Base-by-base conservation (phyloP, 2,113 vertebrate genomes). In the Xyrauchen texanus region DNA sequence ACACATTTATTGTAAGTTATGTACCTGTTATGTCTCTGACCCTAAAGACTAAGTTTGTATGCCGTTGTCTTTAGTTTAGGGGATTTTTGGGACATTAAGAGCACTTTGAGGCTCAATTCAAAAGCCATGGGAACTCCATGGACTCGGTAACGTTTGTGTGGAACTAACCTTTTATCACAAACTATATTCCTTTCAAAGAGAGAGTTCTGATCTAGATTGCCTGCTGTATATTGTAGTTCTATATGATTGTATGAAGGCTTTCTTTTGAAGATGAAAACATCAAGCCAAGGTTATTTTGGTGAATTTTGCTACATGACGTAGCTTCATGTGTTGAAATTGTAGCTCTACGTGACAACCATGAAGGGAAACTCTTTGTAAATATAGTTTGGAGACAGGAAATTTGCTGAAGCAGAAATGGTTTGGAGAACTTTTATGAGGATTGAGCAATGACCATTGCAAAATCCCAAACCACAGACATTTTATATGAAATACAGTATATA, bases 1-100 rank as follows among this genome's bases (percentile, higher is more conserved):
- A 63, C 51, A 61, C n/a, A 10, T 3, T 69, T 57, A 74, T 68
- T 72, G 76, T 80, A 68, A 63, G 3, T 61, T 42, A 58, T 77
- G 85, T 68, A 81, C 68, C 74, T 84, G 77, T 84, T 68, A 64
- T n/a, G 34, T 71, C 65, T 64, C 55, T 21, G 42, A 51, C 15
- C 9, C 55, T 6, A 21, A 75, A 12, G 52, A 47, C 71, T 15
- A 21, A 4, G 6, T 66, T 21, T 74, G 55, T 65, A 47, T 53
- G 52, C 10, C 21, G 52, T 45, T 15, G 63, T 53, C 4, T 47
- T 42, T 16, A 6, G 4, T 52, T 69, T 77, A 34, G 11, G 62
- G 45, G 47, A 67, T 61, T 69, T 64, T 70, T 34, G 21, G 60
- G 53, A 44, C 68, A 77, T 71, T 13, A 45, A 73, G 57, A 76